These are phyloP conservation scores for Morone saxatilis DNA, from an alignment of 2,113 vertebrate species.

Conservation along the genomic window DNA sequence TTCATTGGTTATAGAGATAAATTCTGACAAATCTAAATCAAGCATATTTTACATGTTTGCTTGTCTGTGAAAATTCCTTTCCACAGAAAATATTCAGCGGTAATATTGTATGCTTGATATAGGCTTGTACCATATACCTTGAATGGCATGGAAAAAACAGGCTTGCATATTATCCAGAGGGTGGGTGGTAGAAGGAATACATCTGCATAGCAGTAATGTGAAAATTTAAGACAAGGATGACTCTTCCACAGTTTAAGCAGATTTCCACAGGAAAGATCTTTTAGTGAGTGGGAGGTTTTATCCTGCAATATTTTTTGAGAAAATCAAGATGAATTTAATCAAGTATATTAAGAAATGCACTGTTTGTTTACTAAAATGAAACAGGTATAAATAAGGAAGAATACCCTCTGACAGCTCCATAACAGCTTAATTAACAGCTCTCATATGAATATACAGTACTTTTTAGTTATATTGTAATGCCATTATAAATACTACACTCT, in stretches of 20 bases:
- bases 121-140: constrained; percentile 45
- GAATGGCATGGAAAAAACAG: constrained; percentile 57
- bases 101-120: constrained; percentile 40
- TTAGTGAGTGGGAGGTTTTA: constrained; percentile 59
- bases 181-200: constrained; percentile 72
- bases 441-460: neutral
- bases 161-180: constrained; percentile 58
- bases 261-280: constrained; percentile 51
- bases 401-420: constrained; percentile 1
- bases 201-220: constrained; percentile 72
- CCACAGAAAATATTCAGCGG: constrained; percentile 11
- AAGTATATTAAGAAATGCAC: constrained; percentile 19
- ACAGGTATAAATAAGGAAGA: constrained; percentile 30
- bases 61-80: constrained; percentile 22
- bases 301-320: constrained; percentile 37
- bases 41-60: constrained; percentile 24
- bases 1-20: neutral
- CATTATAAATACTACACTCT: neutral
- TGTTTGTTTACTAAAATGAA: constrained; percentile 40
- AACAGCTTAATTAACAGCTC: constrained; percentile 39
- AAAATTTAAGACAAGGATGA: constrained; percentile 64
- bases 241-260: constrained; percentile 60
- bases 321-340: constrained; percentile 17
- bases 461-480: neutral
- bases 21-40: neutral